phyloP scores from a whole-genome alignment of 2,888 invertebrate genomes.

The Tinea pellionella region DNA sequence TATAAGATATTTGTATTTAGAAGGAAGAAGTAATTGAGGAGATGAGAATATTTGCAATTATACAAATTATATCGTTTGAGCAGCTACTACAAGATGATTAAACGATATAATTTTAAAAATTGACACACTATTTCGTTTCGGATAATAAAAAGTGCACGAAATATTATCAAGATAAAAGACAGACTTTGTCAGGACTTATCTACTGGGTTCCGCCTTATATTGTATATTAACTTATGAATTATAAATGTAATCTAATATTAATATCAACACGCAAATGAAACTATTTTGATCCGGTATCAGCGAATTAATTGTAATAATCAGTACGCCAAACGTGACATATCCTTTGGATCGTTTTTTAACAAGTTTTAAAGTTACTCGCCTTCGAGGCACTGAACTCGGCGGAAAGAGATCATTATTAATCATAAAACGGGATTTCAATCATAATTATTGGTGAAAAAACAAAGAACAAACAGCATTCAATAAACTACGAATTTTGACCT shows the following conservation, averaged over 20 bases:
- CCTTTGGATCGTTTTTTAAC: not conserved
- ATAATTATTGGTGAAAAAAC: too few relatives aligned
- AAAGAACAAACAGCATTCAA: too few relatives aligned
- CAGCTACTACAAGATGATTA: too few relatives aligned
- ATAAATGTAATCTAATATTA: constrained; percentile 48
- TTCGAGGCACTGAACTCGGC: not conserved
- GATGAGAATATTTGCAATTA: too few relatives aligned
- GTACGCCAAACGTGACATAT: not conserved
- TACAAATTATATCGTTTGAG: too few relatives aligned
- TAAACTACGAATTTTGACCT: too few relatives aligned
- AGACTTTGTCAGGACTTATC: not conserved
- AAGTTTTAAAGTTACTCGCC: not conserved
- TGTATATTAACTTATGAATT: constrained; percentile 45
- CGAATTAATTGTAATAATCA: constrained; percentile 7
- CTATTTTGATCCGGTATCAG: constrained; percentile 51
- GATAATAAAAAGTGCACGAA: too few relatives aligned
- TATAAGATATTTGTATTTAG: too few relatives aligned
- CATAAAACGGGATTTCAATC: not conserved
- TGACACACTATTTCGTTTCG: too few relatives aligned
- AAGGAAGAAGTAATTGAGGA: too few relatives aligned
- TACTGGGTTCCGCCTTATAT: constrained; percentile 39
- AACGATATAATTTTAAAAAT: too few relatives aligned
- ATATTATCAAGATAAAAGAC: not conserved
- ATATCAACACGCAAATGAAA: constrained; percentile 39
- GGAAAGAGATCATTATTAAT: not conserved